These are phyloP conservation scores for Sebastes hubbsi DNA, from an alignment of 2,797 vertebrate genomes.

Conservation along the genomic window DNA sequence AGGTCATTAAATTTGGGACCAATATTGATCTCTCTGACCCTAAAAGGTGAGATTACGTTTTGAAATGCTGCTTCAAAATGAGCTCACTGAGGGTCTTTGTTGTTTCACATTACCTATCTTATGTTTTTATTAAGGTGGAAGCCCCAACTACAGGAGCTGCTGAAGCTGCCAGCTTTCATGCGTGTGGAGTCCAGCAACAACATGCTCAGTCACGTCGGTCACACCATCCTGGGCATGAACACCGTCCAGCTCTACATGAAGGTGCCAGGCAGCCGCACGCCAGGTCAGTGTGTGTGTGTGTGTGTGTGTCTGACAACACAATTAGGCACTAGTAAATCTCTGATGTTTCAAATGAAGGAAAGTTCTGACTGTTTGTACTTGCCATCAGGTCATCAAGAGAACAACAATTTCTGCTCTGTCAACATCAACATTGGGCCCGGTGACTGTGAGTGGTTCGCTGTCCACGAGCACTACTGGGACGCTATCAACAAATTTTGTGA, in stretches of 20 bases:
- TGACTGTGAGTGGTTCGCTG: constrained; percentile 99
- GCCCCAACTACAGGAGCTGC: constrained; percentile 96
- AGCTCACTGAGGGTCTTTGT: neutral
- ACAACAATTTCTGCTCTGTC: constrained; percentile 99
- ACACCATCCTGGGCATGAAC: constrained; percentile 99
- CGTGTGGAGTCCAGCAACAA: constrained; percentile 98
- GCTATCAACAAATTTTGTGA: constrained; percentile 98
- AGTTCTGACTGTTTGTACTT: neutral
- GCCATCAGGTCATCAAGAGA: constrained; percentile 95
- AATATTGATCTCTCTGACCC: constrained; percentile 95
- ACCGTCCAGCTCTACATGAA: constrained; percentile 99
- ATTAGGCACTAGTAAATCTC: neutral
- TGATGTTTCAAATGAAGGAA: neutral
- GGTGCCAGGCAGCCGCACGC: constrained; percentile 97
- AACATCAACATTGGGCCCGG: constrained; percentile 99
- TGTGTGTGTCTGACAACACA: neutral
- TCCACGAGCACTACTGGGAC: constrained; percentile 96
- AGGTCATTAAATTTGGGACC: constrained; percentile 96
- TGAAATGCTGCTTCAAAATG: neutral
- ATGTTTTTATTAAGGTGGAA: constrained; percentile 88
- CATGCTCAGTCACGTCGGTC: constrained; percentile 97
- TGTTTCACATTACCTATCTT: neutral
- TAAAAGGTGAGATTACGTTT: constrained; percentile 84
- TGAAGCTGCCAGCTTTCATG: constrained; percentile 98
- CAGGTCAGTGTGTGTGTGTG: constrained; percentile 81